Conservation (phyloP, 37 sponge, comb jelly and placozoan species). For the Ephydatia muelleri region DNA sequence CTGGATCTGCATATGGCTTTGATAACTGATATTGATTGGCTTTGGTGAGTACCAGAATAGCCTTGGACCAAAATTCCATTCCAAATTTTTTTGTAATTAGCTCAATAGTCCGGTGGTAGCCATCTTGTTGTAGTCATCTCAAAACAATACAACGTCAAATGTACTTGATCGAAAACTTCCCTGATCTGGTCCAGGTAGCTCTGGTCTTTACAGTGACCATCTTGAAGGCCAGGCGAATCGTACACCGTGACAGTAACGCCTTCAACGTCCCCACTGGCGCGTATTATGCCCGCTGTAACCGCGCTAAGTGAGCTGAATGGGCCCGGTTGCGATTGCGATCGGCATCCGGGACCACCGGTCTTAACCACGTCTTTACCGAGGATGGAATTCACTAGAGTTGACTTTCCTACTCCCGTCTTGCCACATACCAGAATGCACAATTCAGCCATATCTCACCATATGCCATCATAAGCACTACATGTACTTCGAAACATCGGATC, state of each 20-base stretch:
- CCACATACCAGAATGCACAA: slow-evolving; percentile 13
- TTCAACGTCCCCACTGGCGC: background rate
- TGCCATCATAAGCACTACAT: no score
- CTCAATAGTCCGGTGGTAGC: slow-evolving; percentile 4
- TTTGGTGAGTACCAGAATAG: slow-evolving; percentile 7
- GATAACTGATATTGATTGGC: slow-evolving; percentile 4
- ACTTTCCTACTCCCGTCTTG: slow-evolving; percentile 27
- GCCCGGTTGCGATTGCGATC: background rate
- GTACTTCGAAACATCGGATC: no score
- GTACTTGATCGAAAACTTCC: slow-evolving; percentile 1
- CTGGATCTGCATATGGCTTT: background rate
- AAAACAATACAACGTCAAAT: slow-evolving; percentile 25
- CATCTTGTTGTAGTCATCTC: slow-evolving; percentile 8
- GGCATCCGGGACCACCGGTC: slow-evolving; percentile 7
- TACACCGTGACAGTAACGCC: background rate
- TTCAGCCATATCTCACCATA: no score
- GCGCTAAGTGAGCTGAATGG: background rate
- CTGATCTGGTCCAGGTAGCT: slow-evolving; percentile 15
- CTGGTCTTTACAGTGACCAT: slow-evolving; percentile 1
- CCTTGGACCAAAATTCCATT: background rate
- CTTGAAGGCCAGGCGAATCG: slow-evolving; percentile 35
- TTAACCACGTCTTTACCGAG: slow-evolving; percentile 6
- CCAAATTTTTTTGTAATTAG: slow-evolving; percentile 14
- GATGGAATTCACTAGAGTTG: slow-evolving; percentile 15
- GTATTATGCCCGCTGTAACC: background rate